Conservation (phyloP, 2,113 vertebrate species). For the Triplophysa siluroides region DNA sequence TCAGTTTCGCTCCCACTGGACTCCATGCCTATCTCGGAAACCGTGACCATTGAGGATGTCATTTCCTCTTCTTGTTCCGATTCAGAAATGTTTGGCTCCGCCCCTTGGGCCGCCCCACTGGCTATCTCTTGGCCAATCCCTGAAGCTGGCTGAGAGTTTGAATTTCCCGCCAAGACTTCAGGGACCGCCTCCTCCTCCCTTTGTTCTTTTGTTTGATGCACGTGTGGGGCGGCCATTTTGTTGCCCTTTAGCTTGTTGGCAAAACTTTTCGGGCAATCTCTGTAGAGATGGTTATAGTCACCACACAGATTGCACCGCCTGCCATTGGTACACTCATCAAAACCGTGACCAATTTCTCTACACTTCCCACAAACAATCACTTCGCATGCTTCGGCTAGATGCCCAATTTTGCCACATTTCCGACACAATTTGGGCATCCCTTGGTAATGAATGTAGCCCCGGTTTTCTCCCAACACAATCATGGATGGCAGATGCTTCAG, state of each 20-base stretch:
- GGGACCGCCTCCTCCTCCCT: neutral
- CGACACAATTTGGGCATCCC: neutral
- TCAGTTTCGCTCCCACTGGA: neutral
- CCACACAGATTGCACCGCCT: conserved; percentile 37
- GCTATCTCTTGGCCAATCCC: neutral
- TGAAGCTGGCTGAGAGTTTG: neutral
- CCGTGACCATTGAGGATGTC: accelerated
- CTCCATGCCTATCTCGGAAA: neutral
- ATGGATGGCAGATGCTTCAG: conserved; percentile 22
- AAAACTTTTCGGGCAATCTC: conserved; percentile 39
- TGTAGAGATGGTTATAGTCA: neutral
- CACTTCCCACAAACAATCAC: neutral
- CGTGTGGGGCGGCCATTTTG: neutral
- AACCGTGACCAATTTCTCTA: neutral
- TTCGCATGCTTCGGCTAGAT: neutral
- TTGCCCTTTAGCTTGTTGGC: conserved; percentile 24
- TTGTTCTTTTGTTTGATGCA: too few relatives aligned
- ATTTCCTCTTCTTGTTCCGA: neutral
- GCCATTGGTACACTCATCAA: neutral
- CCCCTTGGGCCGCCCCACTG: neutral
- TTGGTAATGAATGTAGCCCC: neutral
- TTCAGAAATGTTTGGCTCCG: neutral
- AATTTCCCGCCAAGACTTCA: conserved; percentile 2
- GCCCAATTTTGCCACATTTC: conserved; percentile 24
- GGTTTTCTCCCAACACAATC: conserved; percentile 1